Base-by-base conservation (phyloP, 2,888 invertebrate genomes). In the Tanytarsus gracilentus region DNA sequence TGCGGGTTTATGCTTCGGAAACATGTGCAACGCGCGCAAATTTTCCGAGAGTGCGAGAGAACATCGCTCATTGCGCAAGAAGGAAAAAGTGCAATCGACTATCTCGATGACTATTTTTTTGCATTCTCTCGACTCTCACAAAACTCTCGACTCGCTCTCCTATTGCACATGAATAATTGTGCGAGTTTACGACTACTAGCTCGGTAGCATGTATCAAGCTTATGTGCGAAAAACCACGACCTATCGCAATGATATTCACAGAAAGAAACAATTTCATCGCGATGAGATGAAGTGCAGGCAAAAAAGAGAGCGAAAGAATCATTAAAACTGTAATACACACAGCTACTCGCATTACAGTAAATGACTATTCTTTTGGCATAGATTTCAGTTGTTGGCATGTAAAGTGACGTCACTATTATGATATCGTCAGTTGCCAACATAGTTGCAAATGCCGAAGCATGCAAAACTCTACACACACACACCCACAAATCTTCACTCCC, bases 191-290 rank as follows among this genome's bases (percentile, higher is more conserved):
- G 6, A 48, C 25, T 11, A 26, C 14, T 49, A 9, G 48, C 18
- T 21, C n/a, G n/a, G n/a, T n/a, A n/a, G n/a, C n/a, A n/a, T n/a
- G n/a, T n/a, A n/a, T n/a, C n/a, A n/a, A n/a, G n/a, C 18, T 23
- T 18, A 53, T 39, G 18, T 55, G 39, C 27, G 55, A 25, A 40
- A 55, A 55, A 33, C 26, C 55, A 36, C 40, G 55, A 55, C 55
- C 55, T 55, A 55, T 55, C 55, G 40, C 55, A 55, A 51, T 18
- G 11, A 29, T 18, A 29, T 44, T 44, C 11, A 23, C 44, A 44
- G 18, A 44, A 44, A 44, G 8, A 44, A 21, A 44, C 16, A 44
- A 18, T 21, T 26, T 14, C 23, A 26, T 26, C 18, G 14, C 27
- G 26, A 25, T 49, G 30, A n/a, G n/a, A n/a, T n/a, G n/a, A n/a